phyloP scores from a whole-genome alignment of 1,140 invertebrate genomes.

The Euura lappo region DNA sequence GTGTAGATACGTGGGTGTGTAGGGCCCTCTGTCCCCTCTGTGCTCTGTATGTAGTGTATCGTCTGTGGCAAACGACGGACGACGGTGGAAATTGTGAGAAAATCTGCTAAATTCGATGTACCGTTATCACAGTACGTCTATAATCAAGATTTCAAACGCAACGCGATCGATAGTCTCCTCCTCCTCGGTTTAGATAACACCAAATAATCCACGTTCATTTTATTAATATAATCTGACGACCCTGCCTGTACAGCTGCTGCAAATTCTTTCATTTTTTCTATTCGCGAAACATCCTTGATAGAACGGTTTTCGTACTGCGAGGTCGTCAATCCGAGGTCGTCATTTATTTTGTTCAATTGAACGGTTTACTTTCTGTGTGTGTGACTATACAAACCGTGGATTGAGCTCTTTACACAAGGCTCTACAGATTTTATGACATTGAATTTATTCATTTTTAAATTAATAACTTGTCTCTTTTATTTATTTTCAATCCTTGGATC shows the following conservation, averaged over 20 bases:
- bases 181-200: background rate
- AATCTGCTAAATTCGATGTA: background rate
- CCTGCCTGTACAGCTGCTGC: background rate
- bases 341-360: background rate
- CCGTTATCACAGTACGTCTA: background rate
- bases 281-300: background rate
- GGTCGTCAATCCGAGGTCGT: background rate
- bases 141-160: background rate
- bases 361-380: background rate
- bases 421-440: background rate
- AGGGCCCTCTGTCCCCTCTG: conserved; percentile 6
- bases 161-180: background rate
- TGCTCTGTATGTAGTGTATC: conserved; percentile 4
- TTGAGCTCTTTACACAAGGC: background rate
- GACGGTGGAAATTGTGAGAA: background rate
- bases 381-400: background rate
- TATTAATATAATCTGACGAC: background rate
- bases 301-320: background rate
- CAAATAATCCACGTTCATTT: background rate
- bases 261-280: background rate
- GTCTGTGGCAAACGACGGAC: background rate
- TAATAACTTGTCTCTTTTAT: background rate
- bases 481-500: no score
- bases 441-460: background rate
- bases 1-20: conserved; percentile 33